A percentile compares a stretch with the other conserved stretches of the same genome.
Evolutionary conservation across 2,888 invertebrate species (phyloP).

Genomic region (Xanthorhoe spadicearia): DNA sequence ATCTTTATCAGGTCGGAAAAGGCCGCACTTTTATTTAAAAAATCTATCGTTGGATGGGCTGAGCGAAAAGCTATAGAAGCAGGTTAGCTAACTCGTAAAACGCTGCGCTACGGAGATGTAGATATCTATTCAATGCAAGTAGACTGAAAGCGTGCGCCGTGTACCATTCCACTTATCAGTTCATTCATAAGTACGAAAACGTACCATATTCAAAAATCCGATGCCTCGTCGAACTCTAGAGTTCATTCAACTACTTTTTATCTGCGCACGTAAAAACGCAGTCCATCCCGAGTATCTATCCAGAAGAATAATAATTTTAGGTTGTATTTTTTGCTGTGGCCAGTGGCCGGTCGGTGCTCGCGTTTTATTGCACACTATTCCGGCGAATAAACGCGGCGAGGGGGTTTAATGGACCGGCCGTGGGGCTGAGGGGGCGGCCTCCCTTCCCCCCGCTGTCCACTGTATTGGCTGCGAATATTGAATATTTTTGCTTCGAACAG

Average conservation of each 20-base stretch:
- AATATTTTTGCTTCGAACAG: slow-evolving; percentile 75
- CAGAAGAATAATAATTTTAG: slow-evolving; percentile 76
- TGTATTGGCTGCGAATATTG: slow-evolving; percentile 76
- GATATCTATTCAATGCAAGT: slow-evolving; percentile 16
- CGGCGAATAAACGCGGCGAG: slow-evolving; percentile 75
- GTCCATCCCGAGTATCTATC: slow-evolving; percentile 46
- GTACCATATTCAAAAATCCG: slow-evolving; percentile 54
- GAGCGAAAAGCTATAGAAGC: slow-evolving; percentile 3
- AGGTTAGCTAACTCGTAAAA: slow-evolving; percentile 12
- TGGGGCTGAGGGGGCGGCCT: slow-evolving; percentile 40
- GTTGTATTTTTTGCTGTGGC: slow-evolving; percentile 77
- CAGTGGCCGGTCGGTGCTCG: slow-evolving; percentile 69
- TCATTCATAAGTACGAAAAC: slow-evolving; percentile 52
- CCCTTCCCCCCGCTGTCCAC: slow-evolving; percentile 49
- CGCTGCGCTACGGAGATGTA: slow-evolving; percentile 15
- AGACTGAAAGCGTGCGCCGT: slow-evolving; percentile 40
- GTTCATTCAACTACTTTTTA: slow-evolving; percentile 43
- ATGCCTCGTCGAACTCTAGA: slow-evolving; percentile 44
- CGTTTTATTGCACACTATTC: slow-evolving; percentile 83
- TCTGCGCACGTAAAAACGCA: slow-evolving; percentile 45
- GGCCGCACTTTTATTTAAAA: slow-evolving; percentile 20
- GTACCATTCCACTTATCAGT: slow-evolving; percentile 40
- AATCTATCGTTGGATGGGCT: slow-evolving; percentile 6
- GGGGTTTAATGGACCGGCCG: slow-evolving; percentile 74
- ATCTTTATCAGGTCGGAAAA: slow-evolving; percentile 27